Percentiles rank a stretch among this genome's conserved stretches.
These are phyloP conservation scores for Crossaster papposus DNA, from an alignment of 53 echinoderm and acorn worm species.

Conservation along the genomic window DNA sequence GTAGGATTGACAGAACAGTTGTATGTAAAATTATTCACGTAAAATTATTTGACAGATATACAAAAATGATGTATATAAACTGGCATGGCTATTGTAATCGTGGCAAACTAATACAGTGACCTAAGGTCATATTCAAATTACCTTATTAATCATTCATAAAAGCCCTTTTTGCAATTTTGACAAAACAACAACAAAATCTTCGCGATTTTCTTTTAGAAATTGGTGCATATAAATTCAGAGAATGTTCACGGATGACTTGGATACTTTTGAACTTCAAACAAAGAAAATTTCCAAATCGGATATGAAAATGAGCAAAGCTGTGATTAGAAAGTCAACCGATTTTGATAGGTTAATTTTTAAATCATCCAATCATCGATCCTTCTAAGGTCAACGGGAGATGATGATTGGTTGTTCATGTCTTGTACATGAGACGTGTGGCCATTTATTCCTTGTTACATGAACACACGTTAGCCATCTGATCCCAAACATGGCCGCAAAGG, in stretches of 20 bases:
- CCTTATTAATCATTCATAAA: conserved; percentile 51
- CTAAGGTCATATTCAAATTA: conserved; percentile 47
- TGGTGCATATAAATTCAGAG: background rate
- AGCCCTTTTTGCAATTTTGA: background rate
- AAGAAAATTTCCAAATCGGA: background rate
- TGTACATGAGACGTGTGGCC: conserved; percentile 77
- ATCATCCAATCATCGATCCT: conserved; percentile 38
- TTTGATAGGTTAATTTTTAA: background rate
- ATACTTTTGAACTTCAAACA: background rate
- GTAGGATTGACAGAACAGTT: background rate
- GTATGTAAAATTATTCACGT: too few species aligned
- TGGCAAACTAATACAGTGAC: background rate
- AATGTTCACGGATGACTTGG: background rate
- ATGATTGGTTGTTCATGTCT: conserved; percentile 83
- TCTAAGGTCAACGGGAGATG: conserved; percentile 78
- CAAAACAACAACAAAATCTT: background rate
- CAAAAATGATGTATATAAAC: background rate
- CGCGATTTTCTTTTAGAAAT: background rate
- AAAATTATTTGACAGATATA: background rate
- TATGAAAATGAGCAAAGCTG: conserved; percentile 31
- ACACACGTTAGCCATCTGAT: conserved; percentile 78
- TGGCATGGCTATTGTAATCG: background rate
- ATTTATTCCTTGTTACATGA: conserved; percentile 68
- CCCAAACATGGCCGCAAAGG: background rate
- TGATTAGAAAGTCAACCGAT: conserved; percentile 7